phyloP scores from a whole-genome alignment of 2,797 vertebrate species.

The Acipenser transmontanus region DNA sequence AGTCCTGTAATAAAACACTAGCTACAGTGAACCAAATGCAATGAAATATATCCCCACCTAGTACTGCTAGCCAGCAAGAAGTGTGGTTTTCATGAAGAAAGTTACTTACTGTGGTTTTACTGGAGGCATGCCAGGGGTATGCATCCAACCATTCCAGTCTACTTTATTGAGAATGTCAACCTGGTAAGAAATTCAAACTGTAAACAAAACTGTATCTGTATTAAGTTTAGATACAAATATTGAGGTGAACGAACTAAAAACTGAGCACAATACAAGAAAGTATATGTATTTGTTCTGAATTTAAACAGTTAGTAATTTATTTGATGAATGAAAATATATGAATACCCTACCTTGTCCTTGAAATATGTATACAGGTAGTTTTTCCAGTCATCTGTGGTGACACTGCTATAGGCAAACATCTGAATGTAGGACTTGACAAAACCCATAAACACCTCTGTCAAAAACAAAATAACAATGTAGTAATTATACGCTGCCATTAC shows the following conservation, averaged over 20 bases:
- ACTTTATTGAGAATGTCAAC: constrained; percentile 82
- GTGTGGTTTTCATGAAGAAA: not conserved
- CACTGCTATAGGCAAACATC: constrained; percentile 80
- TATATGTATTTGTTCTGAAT: too few species aligned
- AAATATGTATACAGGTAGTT: constrained; percentile 83
- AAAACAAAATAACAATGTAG: constrained; percentile 5
- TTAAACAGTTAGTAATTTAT: too few species aligned
- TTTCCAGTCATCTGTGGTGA: constrained; percentile 87
- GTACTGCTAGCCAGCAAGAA: too few species aligned
- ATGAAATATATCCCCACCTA: too few species aligned
- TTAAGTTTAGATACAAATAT: too few species aligned
- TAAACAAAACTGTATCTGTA: not conserved
- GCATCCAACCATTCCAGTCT: constrained; percentile 89
- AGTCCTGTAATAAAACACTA: too few species aligned
- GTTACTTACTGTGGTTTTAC: constrained; percentile 71
- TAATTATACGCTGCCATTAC: too few species aligned
- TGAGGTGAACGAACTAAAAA: too few species aligned
- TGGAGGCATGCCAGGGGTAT: constrained; percentile 87
- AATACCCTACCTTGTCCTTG: constrained; percentile 75
- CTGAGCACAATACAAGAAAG: too few species aligned
- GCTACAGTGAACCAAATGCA: too few species aligned
- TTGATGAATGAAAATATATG: not conserved
- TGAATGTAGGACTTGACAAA: constrained; percentile 90
- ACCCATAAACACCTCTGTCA: constrained; percentile 86
- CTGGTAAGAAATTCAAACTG: constrained; percentile 42